Base-by-base conservation (phyloP, 1,140 invertebrate genomes). In the Zaprionus tsacasi region DNA sequence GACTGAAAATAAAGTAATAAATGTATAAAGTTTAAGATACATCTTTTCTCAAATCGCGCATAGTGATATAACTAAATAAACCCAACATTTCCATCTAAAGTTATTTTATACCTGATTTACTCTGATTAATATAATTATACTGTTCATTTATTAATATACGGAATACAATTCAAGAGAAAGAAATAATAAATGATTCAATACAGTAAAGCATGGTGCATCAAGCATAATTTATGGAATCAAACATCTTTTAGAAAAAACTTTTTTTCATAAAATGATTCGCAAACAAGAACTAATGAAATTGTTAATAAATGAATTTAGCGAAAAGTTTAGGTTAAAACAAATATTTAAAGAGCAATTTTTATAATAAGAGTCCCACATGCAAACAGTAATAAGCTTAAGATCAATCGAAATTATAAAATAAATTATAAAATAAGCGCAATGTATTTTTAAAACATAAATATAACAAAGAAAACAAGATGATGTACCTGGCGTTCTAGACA, bases 401-500 rank as follows among this genome's bases (percentile, higher is more conserved):
- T 43, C 38, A 78, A 59, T 43, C 8, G 71, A 68, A 63, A 56
- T 52, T 33, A 71, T 59, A 70, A 68, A 64, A 64, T 58, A 33
- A 60, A 40, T 13, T 8, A 25, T 54, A 40, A 61, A 13, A 38
- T 33, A 40, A 50, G 66, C 21, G 74, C 15, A 60, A 27, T 52
- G 50, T 66, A 8, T 50, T 11, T 25, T 50, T 21, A 10, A 43
- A 57, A 70, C 25, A 78, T 45, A 61, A 80, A 40, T 38, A 65
- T 65, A 43, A 61, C 66, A 75, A 73, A 73, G 66, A 80, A 87
- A 83, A 71, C 54, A 74, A 76, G 72, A 90, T 80, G 76, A 91
- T 82, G 80, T 92, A 92, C 91, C 91, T 92, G 91, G 93, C 92
- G 92, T 93, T 90, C 91, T 79, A 93, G 93, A 93, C 86, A 92